These are phyloP conservation scores for Conistra vaccinii DNA, from an alignment of 2,888 invertebrate species.

Conservation along the genomic window DNA sequence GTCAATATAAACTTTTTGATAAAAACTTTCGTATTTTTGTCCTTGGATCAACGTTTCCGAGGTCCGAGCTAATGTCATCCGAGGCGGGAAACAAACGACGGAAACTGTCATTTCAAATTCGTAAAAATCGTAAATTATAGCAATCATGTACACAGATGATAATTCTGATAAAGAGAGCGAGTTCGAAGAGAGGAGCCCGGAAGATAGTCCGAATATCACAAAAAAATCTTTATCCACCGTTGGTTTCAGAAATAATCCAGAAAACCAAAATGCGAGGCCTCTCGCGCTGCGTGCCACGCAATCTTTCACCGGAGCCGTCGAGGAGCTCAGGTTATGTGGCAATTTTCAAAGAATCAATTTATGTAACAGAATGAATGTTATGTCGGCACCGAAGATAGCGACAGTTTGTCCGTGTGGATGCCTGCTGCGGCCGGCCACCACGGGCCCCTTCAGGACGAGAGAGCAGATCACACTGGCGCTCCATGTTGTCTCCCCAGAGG, in stretches of 20 bases:
- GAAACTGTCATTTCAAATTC: conserved; percentile 71
- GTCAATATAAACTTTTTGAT: conserved; percentile 38
- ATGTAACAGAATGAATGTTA: conserved; percentile 78
- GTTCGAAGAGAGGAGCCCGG: conserved; percentile 81
- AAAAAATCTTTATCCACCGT: conserved; percentile 87
- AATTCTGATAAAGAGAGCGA: conserved; percentile 87
- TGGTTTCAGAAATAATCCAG: conserved; percentile 82
- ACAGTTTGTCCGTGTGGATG: conserved; percentile 88
- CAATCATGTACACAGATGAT: conserved; percentile 86
- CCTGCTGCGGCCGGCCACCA: conserved; percentile 78
- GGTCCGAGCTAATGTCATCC: conserved; percentile 43
- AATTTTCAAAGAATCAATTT: conserved; percentile 84
- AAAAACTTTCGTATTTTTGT: conserved; percentile 32
- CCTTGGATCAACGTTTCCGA: conserved; percentile 43
- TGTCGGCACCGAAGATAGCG: conserved; percentile 76
- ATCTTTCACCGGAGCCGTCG: conserved; percentile 85
- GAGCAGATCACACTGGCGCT: conserved; percentile 85
- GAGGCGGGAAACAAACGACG: conserved; percentile 77
- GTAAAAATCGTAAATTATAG: conserved; percentile 63
- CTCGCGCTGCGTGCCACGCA: conserved; percentile 85
- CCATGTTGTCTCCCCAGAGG: conserved; percentile 88
- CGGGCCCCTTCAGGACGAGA: conserved; percentile 84
- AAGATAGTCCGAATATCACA: conserved; percentile 81
- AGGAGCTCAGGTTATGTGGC: conserved; percentile 81
- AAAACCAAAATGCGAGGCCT: conserved; percentile 82